phyloP scores from a whole-genome alignment of 2,888 invertebrate species.

The Abscondita cerata region DNA sequence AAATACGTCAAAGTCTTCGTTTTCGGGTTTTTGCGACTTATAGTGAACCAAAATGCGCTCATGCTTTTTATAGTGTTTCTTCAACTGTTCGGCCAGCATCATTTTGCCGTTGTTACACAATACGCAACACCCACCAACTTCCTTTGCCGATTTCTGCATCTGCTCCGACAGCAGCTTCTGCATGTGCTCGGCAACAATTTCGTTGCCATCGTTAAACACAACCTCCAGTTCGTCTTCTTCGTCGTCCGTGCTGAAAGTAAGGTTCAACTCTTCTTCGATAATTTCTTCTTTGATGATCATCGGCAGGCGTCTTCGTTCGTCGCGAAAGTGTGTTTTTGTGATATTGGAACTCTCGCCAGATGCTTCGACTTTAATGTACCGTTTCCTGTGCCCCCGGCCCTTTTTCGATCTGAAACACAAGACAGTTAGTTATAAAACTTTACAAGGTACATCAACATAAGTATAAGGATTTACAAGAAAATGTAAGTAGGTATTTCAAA shows the following conservation, averaged over 20 bases:
- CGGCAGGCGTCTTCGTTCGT: too few relatives aligned
- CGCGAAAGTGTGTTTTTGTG: too few relatives aligned
- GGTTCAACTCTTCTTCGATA: not conserved
- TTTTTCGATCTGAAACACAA: too few relatives aligned
- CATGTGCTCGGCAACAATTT: not conserved
- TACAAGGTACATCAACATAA: too few relatives aligned
- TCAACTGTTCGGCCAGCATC: constrained; percentile 17
- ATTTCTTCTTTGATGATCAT: constrained; percentile 1
- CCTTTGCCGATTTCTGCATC: not conserved
- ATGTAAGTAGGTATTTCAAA: too few relatives aligned
- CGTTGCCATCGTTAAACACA: constrained; percentile 5
- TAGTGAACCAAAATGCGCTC: constrained; percentile 13
- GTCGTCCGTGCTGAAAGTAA: constrained; percentile 6
- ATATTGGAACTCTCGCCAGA: too few relatives aligned
- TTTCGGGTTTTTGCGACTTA: not conserved
- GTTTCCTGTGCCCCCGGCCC: too few relatives aligned
- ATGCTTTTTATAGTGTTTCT: constrained; percentile 22
- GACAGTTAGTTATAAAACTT: too few relatives aligned
- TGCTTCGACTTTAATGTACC: too few relatives aligned
- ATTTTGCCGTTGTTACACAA: constrained; percentile 25
- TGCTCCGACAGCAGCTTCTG: not conserved
- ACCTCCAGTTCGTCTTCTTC: constrained; percentile 50
- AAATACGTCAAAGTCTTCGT: constrained; percentile 2
- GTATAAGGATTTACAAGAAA: too few relatives aligned
- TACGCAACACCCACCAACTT: constrained; percentile 1